Conservation (phyloP, 2,797 vertebrate genomes). For the Strix occidentalis region DNA sequence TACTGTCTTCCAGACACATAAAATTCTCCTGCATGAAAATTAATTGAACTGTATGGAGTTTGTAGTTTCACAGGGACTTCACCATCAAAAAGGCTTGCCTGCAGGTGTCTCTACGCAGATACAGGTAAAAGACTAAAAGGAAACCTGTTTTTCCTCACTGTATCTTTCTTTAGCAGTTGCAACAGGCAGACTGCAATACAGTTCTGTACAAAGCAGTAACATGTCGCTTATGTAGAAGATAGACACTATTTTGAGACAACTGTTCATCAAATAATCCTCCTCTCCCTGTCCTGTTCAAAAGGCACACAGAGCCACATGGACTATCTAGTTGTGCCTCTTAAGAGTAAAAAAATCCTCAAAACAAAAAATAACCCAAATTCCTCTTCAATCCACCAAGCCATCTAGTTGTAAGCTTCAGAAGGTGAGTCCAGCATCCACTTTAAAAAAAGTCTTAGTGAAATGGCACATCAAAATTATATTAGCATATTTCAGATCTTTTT, state of each 20-base stretch:
- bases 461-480: neutral
- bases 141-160: fast-evolving
- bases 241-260: neutral
- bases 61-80: neutral
- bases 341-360: neutral
- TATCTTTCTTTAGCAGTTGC: neutral
- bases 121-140: neutral
- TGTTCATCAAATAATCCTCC: neutral
- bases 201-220: neutral
- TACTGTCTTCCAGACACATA: neutral
- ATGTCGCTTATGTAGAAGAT: neutral
- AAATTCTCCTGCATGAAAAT: neutral
- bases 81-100: neutral
- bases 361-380: neutral
- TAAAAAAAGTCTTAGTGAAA: neutral
- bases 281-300: neutral
- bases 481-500: neutral
- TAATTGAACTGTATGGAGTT: neutral
- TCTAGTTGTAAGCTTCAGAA: neutral
- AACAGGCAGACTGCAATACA: neutral
- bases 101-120: neutral
- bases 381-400: neutral
- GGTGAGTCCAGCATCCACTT: neutral
- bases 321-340: neutral
- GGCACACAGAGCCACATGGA: neutral